These are phyloP conservation scores for Pachyuromys duprasi DNA, from an alignment of 2,797 vertebrate species.

Conservation along the genomic window DNA sequence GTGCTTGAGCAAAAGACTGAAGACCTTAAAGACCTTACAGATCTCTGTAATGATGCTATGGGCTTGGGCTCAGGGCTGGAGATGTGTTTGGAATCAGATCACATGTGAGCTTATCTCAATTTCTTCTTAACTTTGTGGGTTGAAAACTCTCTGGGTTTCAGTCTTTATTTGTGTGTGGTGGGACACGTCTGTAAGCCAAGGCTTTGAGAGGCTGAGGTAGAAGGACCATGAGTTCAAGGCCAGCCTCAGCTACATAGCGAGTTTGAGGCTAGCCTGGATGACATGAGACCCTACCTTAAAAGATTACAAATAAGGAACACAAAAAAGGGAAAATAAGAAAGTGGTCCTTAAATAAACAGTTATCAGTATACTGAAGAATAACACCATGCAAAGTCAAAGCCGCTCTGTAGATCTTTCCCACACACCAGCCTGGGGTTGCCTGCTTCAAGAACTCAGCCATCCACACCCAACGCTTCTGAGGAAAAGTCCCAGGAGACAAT, in stretches of 20 bases:
- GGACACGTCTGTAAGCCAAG: not conserved
- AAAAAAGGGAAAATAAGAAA: not conserved
- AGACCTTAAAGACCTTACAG: not conserved
- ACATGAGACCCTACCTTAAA: not conserved
- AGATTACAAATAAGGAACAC: not conserved
- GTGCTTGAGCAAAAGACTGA: not conserved
- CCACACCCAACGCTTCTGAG: slow-evolving; percentile 22
- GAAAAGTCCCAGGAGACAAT: slow-evolving; percentile 70
- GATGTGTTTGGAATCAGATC: not conserved
- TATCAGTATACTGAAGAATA: not conserved
- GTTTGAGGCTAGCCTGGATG: not conserved
- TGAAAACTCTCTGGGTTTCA: not conserved
- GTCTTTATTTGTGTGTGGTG: not conserved
- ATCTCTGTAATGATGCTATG: not conserved
- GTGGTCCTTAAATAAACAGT: not conserved
- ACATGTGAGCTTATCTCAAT: not conserved
- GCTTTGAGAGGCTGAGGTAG: not conserved
- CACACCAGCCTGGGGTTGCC: too few species aligned
- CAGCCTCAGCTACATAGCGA: not conserved
- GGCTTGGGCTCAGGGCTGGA: not conserved
- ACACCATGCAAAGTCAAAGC: not conserved
- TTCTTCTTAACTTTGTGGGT: not conserved
- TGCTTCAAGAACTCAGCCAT: not conserved
- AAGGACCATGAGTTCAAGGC: not conserved
- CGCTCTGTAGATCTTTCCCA: not conserved